Percentiles rank a stretch among this genome's conserved stretches.
phyloP scores from a whole-genome alignment of 2,113 vertebrate species.

The Capreolus pygargus region DNA sequence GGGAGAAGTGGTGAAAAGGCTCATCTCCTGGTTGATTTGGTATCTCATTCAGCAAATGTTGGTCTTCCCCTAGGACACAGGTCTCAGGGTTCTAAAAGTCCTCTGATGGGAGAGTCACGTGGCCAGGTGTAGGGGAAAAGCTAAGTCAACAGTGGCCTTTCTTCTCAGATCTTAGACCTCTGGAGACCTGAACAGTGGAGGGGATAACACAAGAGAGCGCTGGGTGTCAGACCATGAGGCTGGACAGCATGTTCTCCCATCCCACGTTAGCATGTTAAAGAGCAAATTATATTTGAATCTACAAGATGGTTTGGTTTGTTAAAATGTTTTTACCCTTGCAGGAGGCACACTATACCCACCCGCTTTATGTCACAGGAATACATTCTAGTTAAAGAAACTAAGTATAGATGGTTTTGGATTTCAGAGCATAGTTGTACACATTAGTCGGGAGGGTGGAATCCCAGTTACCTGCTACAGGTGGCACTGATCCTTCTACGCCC shows the following conservation, averaged over 20 bases:
- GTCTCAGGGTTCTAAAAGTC: too few species aligned
- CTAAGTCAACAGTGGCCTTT: not conserved
- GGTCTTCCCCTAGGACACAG: not conserved
- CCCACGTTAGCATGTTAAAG: not conserved
- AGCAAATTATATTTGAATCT: not conserved
- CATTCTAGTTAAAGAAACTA: not conserved
- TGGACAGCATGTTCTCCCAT: not conserved
- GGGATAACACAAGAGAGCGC: fast-evolving
- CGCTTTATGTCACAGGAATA: not conserved
- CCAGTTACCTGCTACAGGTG: fast-evolving
- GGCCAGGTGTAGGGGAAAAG: not conserved
- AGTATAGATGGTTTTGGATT: not conserved
- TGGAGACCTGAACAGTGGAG: too few species aligned
- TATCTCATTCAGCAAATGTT: not conserved
- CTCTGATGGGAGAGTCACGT: not conserved
- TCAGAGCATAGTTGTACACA: not conserved
- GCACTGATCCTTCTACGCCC: not conserved
- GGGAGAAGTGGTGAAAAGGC: not conserved
- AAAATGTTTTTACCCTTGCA: not conserved
- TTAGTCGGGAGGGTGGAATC: not conserved
- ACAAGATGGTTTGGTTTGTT: not conserved
- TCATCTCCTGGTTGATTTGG: not conserved
- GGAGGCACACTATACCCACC: not conserved
- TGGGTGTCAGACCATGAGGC: fast-evolving
- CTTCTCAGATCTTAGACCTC: not conserved